Percentiles rank a stretch among this genome's conserved stretches.
phyloP scores from a whole-genome alignment of 2,113 vertebrate genomes.

The Sardina pilchardus region DNA sequence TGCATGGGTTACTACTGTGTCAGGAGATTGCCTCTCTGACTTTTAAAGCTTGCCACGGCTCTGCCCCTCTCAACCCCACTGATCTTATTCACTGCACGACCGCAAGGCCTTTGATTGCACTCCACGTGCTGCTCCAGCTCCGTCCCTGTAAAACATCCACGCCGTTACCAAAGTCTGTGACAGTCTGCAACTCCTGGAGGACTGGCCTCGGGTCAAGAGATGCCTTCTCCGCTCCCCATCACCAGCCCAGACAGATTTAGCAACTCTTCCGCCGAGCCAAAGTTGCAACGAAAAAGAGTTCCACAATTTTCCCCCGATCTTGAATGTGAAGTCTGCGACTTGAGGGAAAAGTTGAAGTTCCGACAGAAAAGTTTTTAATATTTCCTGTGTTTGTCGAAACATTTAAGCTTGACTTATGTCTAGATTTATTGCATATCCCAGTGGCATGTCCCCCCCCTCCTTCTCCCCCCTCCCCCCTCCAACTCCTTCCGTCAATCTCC shows the following conservation, averaged over 20 bases:
- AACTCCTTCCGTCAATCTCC: not conserved
- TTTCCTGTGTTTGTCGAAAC: not conserved
- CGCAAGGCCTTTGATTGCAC: not conserved
- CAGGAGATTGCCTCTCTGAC: conserved; percentile 14
- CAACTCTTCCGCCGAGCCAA: not conserved
- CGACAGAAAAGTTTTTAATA: not conserved
- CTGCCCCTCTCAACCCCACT: not conserved
- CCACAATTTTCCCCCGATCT: not conserved
- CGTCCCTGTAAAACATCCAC: not conserved
- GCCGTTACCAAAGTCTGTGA: not conserved
- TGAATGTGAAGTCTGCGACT: not conserved
- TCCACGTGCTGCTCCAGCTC: not conserved
- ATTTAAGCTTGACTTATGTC: not conserved
- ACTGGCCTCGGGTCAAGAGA: not conserved
- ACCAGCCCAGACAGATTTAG: not conserved
- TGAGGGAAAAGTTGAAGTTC: not conserved
- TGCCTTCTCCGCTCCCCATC: not conserved
- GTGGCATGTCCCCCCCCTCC: not conserved
- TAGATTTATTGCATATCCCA: not conserved
- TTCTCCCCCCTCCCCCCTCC: not conserved
- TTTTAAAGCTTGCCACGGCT: not conserved
- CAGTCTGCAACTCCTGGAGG: not conserved
- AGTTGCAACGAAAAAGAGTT: not conserved
- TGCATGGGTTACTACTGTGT: not conserved
- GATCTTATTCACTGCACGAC: not conserved